Percentiles rank a stretch among this genome's conserved stretches.
Conservation (phyloP, 2,797 vertebrate genomes). For the Rousettus madagascariensis region DNA sequence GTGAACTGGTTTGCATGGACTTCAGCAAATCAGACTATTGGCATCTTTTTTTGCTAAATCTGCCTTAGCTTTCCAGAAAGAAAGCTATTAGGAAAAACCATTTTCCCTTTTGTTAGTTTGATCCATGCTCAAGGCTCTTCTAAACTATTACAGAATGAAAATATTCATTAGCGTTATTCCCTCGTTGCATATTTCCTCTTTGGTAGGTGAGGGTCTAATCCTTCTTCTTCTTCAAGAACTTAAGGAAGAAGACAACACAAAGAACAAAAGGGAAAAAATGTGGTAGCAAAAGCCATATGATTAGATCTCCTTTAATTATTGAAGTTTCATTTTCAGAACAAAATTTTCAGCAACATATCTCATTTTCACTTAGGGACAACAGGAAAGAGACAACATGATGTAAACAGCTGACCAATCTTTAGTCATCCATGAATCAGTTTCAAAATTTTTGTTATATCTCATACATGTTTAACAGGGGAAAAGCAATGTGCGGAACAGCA, state of each 20-base stretch:
- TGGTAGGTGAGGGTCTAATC: neutral
- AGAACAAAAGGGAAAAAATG: neutral
- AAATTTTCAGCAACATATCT: neutral
- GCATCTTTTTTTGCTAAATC: slow-evolving; percentile 69
- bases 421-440: neutral
- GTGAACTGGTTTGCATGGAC: neutral
- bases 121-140: slow-evolving; percentile 43
- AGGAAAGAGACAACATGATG: neutral
- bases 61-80: slow-evolving; percentile 58
- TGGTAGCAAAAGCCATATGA: neutral
- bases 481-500: neutral
- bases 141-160: slow-evolving; percentile 48
- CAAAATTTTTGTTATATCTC: neutral
- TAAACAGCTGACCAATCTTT: neutral
- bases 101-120: slow-evolving; percentile 67
- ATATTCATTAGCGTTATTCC: slow-evolving; percentile 27
- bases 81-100: slow-evolving; percentile 66
- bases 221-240: neutral
- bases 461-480: neutral
- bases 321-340: neutral
- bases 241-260: neutral
- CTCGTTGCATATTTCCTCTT: neutral
- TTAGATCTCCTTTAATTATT: neutral
- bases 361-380: neutral
- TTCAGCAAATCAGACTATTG: slow-evolving; percentile 68